These are phyloP conservation scores for Chaetogeoica ovagalla DNA, from an alignment of 2,888 invertebrate species.

Conservation along the genomic window DNA sequence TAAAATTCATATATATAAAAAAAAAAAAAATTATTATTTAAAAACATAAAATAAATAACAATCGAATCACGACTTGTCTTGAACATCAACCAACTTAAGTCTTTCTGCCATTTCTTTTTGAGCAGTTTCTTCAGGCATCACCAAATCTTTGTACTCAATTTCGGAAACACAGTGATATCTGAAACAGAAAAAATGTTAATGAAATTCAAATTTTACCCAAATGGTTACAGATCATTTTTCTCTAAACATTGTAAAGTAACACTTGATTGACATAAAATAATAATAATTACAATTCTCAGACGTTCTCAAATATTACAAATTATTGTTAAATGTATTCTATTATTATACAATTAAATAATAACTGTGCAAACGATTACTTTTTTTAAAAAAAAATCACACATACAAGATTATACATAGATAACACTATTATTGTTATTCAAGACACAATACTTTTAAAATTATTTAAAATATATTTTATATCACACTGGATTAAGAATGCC, in stretches of 20 bases:
- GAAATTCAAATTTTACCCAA: neutral
- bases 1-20: too few species aligned
- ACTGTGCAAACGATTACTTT: too few species aligned
- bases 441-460: too few species aligned
- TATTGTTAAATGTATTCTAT: too few species aligned
- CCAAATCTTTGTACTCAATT: conserved; percentile 51
- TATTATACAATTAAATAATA: too few species aligned
- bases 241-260: neutral
- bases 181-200: conserved; percentile 33
- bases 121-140: conserved; percentile 39
- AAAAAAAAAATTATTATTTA: conserved; percentile 17
- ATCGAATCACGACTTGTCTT: conserved; percentile 42
- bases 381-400: too few species aligned
- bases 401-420: too few species aligned
- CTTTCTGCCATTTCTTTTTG: conserved; percentile 49
- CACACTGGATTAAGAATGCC: too few species aligned
- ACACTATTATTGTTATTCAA: too few species aligned
- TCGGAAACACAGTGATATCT: conserved; percentile 54
- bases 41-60: conserved; percentile 44
- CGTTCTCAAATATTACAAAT: neutral
- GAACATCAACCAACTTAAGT: conserved; percentile 43
- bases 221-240: neutral
- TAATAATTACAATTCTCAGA: too few species aligned
- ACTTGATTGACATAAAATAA: neutral
- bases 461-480: too few species aligned